These are phyloP conservation scores for Electrona antarctica DNA, from an alignment of 2,113 vertebrate genomes.

Conservation along the genomic window DNA sequence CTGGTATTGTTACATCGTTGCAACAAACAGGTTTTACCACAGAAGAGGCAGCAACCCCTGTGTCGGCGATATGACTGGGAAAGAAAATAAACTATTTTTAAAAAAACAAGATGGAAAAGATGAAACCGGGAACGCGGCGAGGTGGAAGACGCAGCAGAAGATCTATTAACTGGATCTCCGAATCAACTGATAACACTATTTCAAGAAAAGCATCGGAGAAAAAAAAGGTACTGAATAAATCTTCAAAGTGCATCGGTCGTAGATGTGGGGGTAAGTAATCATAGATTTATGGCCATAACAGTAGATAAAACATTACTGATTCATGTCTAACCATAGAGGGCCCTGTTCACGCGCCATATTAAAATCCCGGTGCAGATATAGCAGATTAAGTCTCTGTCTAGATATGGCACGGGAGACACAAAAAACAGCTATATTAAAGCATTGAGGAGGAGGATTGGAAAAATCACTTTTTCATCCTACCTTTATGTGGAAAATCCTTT, in stretches of 20 bases:
- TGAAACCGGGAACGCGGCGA: too few relatives aligned
- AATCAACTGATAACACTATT: neutral
- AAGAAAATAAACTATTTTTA: too few relatives aligned
- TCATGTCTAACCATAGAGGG: neutral
- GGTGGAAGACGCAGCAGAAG: neutral
- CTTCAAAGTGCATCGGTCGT: neutral
- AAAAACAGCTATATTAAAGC: neutral
- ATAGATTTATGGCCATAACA: neutral
- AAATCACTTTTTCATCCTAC: neutral
- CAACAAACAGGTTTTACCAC: too few relatives aligned
- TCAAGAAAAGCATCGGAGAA: neutral
- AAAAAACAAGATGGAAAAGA: too few relatives aligned
- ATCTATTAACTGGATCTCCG: neutral
- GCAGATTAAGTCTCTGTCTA: neutral
- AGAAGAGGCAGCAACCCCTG: too few relatives aligned
- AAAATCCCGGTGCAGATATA: neutral
- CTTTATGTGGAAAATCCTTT: neutral
- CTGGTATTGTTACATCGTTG: too few relatives aligned
- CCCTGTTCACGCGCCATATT: neutral
- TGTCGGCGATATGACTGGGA: too few relatives aligned
- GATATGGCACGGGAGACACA: neutral
- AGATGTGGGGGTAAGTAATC: neutral
- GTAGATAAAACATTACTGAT: neutral
- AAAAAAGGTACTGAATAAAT: neutral
- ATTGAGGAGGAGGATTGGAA: neutral